Percentiles rank a stretch among this genome's conserved stretches.
phyloP scores from a whole-genome alignment of 2,113 vertebrate species.

The Tetrao urogallus region DNA sequence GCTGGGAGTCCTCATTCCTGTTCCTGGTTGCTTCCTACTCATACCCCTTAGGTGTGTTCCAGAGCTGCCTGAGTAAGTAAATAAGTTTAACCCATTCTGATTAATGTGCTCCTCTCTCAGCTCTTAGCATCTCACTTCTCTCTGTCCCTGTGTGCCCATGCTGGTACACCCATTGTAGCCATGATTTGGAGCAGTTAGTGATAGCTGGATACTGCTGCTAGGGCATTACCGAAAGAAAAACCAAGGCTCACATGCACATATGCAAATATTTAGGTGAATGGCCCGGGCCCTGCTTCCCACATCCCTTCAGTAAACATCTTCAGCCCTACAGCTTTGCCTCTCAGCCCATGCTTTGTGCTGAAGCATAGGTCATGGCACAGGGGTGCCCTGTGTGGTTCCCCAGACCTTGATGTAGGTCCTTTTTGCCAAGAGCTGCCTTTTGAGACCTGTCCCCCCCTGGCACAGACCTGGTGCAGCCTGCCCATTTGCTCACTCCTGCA shows the following conservation, averaged over 20 bases:
- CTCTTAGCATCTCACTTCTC: neutral
- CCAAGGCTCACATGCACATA: neutral
- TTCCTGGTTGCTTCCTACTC: neutral
- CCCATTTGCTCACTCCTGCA: neutral
- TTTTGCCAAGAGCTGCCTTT: neutral
- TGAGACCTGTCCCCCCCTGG: neutral
- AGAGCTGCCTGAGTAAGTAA: neutral
- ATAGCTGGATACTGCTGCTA: neutral
- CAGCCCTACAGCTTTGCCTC: neutral
- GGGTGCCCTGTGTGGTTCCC: neutral
- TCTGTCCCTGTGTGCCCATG: rapidly evolving
- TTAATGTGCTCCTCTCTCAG: neutral
- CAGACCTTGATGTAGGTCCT: neutral
- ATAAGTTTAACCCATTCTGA: neutral
- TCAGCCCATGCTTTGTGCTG: neutral
- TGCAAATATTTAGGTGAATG: neutral
- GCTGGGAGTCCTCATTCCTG: neutral
- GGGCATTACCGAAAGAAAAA: neutral
- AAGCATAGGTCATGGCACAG: neutral
- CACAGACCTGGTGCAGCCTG: neutral
- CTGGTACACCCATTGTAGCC: neutral
- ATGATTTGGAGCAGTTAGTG: neutral
- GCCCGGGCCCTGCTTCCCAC: neutral
- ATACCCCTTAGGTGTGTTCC: neutral
- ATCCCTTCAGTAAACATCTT: neutral